Evolutionary conservation across 2,797 vertebrate species (phyloP).

Genomic region (Nothura maculosa): DNA sequence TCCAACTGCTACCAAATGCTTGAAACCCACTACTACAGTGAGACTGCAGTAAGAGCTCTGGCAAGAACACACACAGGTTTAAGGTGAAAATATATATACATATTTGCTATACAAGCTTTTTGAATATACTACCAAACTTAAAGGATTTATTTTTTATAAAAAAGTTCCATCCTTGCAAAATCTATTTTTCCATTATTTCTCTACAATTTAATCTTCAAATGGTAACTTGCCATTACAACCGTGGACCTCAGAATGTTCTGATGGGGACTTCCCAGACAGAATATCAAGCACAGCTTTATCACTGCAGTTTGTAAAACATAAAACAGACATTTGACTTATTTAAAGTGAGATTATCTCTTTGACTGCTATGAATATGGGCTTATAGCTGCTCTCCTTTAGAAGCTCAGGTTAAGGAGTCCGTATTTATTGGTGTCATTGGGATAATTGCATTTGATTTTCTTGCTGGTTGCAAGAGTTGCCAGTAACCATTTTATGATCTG

Average conservation of each 20-base stretch:
- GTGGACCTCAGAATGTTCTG: background rate
- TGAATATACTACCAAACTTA: background rate
- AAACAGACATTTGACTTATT: constrained; percentile 16
- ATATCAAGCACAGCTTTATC: constrained; percentile 4
- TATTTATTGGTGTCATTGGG: constrained; percentile 34
- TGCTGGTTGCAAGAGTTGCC: constrained; percentile 32
- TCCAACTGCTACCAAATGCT: background rate
- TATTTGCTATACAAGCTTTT: background rate
- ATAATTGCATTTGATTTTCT: constrained; percentile 55
- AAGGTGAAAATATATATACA: background rate
- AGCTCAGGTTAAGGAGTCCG: constrained; percentile 7
- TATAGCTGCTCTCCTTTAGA: background rate
- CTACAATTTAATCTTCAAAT: background rate
- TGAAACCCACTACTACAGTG: background rate
- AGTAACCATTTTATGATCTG: constrained; percentile 47
- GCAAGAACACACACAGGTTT: background rate
- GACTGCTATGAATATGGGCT: background rate
- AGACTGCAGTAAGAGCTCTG: background rate
- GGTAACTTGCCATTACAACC: background rate
- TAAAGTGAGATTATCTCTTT: constrained; percentile 7
- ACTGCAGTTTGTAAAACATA: background rate
- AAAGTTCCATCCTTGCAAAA: background rate
- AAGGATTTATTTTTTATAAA: background rate
- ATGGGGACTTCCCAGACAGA: background rate
- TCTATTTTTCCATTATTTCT: background rate